Percentiles rank a stretch among this genome's conserved stretches.
phyloP scores from a whole-genome alignment of 2,113 vertebrate species.

The Chionomys nivalis region DNA sequence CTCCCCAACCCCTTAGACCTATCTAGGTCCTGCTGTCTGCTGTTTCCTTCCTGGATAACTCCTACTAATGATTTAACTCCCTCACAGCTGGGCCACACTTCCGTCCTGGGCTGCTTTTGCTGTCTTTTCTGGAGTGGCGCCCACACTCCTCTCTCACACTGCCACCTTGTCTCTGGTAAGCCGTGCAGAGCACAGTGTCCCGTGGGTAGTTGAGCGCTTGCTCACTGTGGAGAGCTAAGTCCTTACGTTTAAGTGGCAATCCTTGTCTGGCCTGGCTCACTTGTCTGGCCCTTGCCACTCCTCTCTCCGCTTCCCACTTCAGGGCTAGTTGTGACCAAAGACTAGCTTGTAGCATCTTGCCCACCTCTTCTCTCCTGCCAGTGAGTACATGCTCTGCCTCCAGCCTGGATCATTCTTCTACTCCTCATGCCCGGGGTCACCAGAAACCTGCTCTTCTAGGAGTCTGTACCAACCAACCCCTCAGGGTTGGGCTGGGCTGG shows the following conservation, averaged over 20 bases:
- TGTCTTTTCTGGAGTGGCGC: neutral
- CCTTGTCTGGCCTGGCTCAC: neutral
- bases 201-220: neutral
- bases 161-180: neutral
- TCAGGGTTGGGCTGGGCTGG: neutral
- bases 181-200: neutral
- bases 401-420: neutral
- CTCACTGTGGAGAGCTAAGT: neutral
- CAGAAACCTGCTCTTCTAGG: neutral
- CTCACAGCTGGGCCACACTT: neutral
- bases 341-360: neutral
- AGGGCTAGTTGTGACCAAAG: neutral
- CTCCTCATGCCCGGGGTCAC: neutral
- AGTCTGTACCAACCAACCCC: neutral
- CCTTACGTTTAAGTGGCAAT: neutral
- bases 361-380: neutral
- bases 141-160: neutral
- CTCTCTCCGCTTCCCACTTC: neutral
- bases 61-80: neutral
- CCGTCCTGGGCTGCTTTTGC: neutral
- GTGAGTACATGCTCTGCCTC: neutral
- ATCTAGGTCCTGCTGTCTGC: neutral
- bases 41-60: neutral
- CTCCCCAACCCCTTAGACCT: neutral
- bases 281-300: fast-evolving